phyloP scores from a whole-genome alignment of 2,888 invertebrate genomes.

The Ommatoiulus sabulosus region DNA sequence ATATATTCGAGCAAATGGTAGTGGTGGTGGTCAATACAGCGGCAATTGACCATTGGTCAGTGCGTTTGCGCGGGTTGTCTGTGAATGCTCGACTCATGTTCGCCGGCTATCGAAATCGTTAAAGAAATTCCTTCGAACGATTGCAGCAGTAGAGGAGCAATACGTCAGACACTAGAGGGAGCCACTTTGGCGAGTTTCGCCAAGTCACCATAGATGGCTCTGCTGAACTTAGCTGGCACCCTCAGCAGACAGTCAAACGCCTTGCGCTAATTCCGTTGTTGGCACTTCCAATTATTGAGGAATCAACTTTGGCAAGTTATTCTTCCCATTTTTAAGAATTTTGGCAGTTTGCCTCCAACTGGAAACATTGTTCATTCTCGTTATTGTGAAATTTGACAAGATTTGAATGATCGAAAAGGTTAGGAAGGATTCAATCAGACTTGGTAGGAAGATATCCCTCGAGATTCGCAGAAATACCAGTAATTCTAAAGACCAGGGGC shows the following conservation, averaged over 20 bases:
- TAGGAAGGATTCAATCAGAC: neutral
- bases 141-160: neutral
- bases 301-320: neutral
- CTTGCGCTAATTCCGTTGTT: neutral
- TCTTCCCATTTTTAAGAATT: neutral
- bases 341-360: neutral
- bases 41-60: neutral
- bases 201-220: neutral
- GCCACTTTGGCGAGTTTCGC: neutral
- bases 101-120: neutral
- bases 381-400: neutral
- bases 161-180: neutral
- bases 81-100: neutral
- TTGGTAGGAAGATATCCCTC: neutral
- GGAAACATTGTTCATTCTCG: neutral
- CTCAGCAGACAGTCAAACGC: neutral
- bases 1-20: slow-evolving; percentile 39
- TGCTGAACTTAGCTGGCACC: neutral
- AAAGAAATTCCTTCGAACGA: neutral
- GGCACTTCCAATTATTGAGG: no score
- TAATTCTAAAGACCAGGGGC: no score
- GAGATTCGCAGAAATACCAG: no score
- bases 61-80: neutral
- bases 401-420: neutral
- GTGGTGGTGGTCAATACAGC: neutral